Evolutionary conservation across 2,797 vertebrate species (phyloP), one percentile per base, ranked within the genome.

Genomic region (Melanotaenia nigrans): DNA sequence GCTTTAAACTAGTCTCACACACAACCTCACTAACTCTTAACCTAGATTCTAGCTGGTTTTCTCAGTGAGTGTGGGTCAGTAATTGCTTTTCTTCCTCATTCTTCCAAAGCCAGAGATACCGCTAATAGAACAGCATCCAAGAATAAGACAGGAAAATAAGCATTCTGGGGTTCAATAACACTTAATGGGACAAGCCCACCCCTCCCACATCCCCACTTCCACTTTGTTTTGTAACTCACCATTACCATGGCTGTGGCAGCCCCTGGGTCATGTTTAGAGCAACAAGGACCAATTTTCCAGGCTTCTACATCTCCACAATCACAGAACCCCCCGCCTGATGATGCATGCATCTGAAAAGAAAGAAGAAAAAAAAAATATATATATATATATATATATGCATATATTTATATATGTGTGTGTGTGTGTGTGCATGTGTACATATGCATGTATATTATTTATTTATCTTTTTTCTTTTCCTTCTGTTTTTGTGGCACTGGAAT

Each of bases 271-370:
- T 99, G 98, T 91, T 92, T 96, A 77, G 95, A 86, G 93, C 98
- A 99, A 72, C 95, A 95, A 0, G 97, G 98, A 33, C 97, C 98
- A 20, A 96, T 96, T 90, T 99, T 99, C 98, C 98, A 99, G 40
- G 98, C 98, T 83, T 99, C 98, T 47, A 95, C 82, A 75, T 99
- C 98, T 12, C 98, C 98, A 87, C 98, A 99, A 87, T 99, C 98
- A 91, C 98, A 99, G 93, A 99, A 98, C 22, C 98, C 98, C 9
- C 98, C 98, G 70, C 98, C 98, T 72, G 95, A 95, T 73, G 98
- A 99, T 2, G 96, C 96, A 51, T 98, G 96, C 98, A 99, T 99
- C 98, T 99, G 87, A 71, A 38, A 59, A 87, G 87, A 61, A 64
- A 84, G 89, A n/a, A 35, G 65, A 65, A 75, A 36, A 32, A 32